Conservation (phyloP, 2,888 invertebrate genomes). For the Calameuta pallipes region DNA sequence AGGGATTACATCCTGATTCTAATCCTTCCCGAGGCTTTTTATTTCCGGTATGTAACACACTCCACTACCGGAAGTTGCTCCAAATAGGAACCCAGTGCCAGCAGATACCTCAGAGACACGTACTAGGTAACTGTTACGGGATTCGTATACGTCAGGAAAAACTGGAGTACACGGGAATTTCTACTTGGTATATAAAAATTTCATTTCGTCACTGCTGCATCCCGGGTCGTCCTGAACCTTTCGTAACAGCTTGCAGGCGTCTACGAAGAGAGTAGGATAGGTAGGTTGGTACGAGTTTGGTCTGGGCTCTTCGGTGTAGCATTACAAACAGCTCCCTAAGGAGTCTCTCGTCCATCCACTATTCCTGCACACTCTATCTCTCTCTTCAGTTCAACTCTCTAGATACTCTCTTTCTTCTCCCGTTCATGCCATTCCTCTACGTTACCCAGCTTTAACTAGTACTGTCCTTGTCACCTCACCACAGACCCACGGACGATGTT, state of each 20-base stretch:
- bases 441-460: neutral
- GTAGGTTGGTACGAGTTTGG: neutral
- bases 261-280: neutral
- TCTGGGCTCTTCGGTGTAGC: conserved; percentile 18
- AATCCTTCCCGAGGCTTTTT: neutral
- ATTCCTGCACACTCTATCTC: conserved; percentile 24
- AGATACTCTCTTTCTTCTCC: conserved; percentile 7
- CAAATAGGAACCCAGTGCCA: neutral
- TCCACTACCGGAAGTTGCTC: neutral
- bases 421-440: neutral
- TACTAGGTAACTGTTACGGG: neutral
- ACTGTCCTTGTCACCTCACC: neutral
- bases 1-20: neutral
- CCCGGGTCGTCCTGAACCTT: conserved; percentile 14
- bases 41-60: neutral
- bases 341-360: conserved; percentile 16
- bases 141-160: neutral
- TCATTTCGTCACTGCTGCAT: neutral
- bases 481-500: conserved; percentile 22
- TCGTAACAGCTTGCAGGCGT: conserved; percentile 25
- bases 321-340: conserved; percentile 24
- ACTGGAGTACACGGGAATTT: neutral
- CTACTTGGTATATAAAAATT: neutral
- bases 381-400: conserved; percentile 12
- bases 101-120: neutral